Base-by-base conservation (phyloP, 2,888 invertebrate genomes). In the Drosophila eohydei region DNA sequence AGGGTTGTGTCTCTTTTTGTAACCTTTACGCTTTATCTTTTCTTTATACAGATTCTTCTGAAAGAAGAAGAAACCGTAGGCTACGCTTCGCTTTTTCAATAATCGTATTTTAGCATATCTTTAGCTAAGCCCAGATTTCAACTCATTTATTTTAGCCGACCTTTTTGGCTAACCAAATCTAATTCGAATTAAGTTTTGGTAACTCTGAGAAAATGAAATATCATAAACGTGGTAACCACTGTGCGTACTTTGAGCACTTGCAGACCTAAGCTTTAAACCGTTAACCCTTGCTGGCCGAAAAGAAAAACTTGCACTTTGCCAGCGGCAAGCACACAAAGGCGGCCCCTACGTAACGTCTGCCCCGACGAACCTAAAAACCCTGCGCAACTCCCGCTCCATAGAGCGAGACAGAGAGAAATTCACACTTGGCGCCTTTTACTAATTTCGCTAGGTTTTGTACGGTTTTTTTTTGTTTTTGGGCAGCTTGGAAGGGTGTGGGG, bases 391-490 rank as follows among this genome's bases (percentile, higher is more conserved):
- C 30, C 43, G 9, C 1, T 8, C 26, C 26, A 60, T 28, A 57
- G 28, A 67, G 38, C 14, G 36, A 14, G 52, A 36, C 8, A 52
- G 52, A 62, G n/a, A 68, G 32, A 74, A 52, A 63, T 80, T 73
- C 67, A 80, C 86, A 83, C 86, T 86, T 86, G 78, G 66, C 83
- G 86, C 72, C 81, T 83, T 78, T 83, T 78, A 74, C 80, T 75
- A 80, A 76, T 79, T 82, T 79, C 58, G 67, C 74, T 68, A 63
- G 78, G 61, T 59, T 59, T 76, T 46, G n/a, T 68, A 55, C 48
- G 48, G 43, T 52, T 59, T 51, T 16, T 38, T 16, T 60, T 56
- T n/a, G 54, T 16, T 11, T 57, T 51, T 16, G 40, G 58, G 57
- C 38, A 38, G n/a, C 36, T 36, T 8, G 26, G 36, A 51, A 32